Conservation (phyloP, 2,113 vertebrate species). For the Arenaria interpres region DNA sequence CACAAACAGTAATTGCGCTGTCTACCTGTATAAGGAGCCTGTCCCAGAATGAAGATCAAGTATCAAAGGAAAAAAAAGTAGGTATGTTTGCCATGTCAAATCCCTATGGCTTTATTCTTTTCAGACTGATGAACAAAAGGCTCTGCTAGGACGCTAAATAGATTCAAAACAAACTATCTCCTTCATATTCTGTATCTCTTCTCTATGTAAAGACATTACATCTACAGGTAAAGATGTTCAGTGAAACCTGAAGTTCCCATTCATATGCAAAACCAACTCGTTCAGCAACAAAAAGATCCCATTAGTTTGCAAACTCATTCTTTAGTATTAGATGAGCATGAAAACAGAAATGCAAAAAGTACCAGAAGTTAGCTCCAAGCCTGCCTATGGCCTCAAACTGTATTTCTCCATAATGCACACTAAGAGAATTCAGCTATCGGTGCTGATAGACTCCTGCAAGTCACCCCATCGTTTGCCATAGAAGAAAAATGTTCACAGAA, state of each 20-base stretch:
- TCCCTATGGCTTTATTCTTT: not conserved
- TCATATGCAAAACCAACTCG: not conserved
- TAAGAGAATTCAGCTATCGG: not conserved
- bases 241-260: not conserved
- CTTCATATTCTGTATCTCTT: not conserved
- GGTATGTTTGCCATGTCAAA: not conserved
- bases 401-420: not conserved
- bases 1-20: not conserved
- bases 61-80: not conserved
- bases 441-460: not conserved
- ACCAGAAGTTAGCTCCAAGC: not conserved
- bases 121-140: not conserved
- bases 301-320: not conserved
- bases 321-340: not conserved
- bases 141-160: not conserved
- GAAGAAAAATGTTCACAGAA: not conserved
- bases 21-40: not conserved
- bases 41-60: not conserved
- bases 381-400: not conserved
- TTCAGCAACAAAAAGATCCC: not conserved
- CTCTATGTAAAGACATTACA: not conserved
- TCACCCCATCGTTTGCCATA: not conserved
- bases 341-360: not conserved
- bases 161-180: not conserved
- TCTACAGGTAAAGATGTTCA: not conserved